Evolutionary conservation across 2,797 vertebrate genomes (phyloP).

Genomic region (Erethizon dorsatum): DNA sequence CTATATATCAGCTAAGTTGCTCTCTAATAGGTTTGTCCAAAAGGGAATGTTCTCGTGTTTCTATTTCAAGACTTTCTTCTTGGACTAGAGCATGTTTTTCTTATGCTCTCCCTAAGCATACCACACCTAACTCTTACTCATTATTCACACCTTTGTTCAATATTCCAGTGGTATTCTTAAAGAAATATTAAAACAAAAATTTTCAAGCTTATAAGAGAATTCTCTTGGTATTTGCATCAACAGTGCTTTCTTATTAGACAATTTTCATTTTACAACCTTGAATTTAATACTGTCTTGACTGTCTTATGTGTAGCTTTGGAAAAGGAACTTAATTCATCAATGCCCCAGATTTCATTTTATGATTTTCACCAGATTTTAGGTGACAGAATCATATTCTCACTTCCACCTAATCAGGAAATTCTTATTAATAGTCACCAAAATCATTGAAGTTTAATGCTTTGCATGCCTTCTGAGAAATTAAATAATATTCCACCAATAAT

Average conservation of each 20-base stretch:
- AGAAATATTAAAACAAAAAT: background rate
- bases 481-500: background rate
- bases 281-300: background rate
- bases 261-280: background rate
- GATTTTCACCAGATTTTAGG: background rate
- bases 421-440: background rate
- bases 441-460: background rate
- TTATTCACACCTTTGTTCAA: background rate
- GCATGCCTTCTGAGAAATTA: constrained; percentile 2
- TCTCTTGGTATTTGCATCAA: background rate
- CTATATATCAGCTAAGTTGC: background rate
- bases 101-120: background rate
- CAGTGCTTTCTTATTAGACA: background rate
- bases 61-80: background rate
- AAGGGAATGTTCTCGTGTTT: background rate
- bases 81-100: background rate
- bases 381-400: background rate
- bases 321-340: background rate
- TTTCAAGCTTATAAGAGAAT: background rate
- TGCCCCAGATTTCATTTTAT: background rate
- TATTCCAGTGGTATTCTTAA: background rate
- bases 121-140: background rate
- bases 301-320: background rate
- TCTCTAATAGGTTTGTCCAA: background rate
- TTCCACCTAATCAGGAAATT: background rate